Percentiles rank a stretch among this genome's conserved stretches.
These are phyloP conservation scores for Phrynocephalus versicolor DNA, from an alignment of 2,113 vertebrate species.

Conservation along the genomic window DNA sequence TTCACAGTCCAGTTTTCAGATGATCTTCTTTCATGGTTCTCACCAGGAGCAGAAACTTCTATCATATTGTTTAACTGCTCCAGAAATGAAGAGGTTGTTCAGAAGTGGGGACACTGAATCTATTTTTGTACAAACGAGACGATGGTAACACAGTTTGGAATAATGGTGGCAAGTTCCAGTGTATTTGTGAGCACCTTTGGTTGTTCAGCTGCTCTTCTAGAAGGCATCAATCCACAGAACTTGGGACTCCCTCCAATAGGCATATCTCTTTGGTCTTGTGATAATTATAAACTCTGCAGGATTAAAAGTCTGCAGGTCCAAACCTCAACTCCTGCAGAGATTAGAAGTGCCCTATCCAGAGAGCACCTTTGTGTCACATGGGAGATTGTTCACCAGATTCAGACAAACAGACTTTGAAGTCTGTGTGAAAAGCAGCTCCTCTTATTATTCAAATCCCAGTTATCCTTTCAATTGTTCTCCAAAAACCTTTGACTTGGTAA, in stretches of 20 bases:
- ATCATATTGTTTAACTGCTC: not conserved
- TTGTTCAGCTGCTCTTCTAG: not conserved
- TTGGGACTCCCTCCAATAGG: not conserved
- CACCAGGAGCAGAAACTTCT: not conserved
- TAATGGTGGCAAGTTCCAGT: not conserved
- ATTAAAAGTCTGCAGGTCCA: conserved; percentile 3
- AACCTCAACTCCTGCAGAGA: not conserved
- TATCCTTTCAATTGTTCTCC: conserved; percentile 23
- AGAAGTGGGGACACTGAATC: not conserved
- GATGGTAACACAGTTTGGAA: not conserved
- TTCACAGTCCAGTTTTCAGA: not conserved
- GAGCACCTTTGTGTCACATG: conserved; percentile 9
- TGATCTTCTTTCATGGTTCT: too few relatives aligned
- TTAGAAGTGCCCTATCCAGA: not conserved
- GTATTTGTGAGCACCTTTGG: not conserved
- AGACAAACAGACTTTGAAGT: conserved; percentile 16
- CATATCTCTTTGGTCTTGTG: not conserved
- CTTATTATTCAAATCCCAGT: conserved; percentile 1
- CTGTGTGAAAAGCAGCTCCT: not conserved
- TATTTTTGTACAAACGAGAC: not conserved
- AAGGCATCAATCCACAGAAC: not conserved
- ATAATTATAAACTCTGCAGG: not conserved
- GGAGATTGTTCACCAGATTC: not conserved
- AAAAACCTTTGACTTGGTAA: conserved; percentile 16
- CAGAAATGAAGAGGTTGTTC: not conserved